Evolutionary conservation across 2,113 vertebrate genomes (phyloP).

Genomic region (Sciurus niger): DNA sequence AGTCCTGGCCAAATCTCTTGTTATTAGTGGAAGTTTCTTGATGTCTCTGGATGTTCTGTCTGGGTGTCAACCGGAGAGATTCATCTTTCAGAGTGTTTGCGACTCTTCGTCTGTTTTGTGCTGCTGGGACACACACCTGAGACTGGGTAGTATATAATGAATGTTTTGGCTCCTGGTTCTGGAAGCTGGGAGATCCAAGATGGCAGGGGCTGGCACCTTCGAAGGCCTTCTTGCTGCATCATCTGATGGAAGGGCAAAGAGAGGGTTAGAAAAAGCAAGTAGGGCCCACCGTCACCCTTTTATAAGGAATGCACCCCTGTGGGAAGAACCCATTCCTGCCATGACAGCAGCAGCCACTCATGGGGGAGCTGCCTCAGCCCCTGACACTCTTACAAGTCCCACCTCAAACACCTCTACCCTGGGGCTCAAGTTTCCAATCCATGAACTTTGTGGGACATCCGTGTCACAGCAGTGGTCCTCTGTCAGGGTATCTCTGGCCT

Average conservation of each 20-base stretch:
- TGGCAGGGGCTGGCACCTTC: neutral
- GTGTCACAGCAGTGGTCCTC: neutral
- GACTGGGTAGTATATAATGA: neutral
- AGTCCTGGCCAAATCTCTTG: neutral
- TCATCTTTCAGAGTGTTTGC: neutral
- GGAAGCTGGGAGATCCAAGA: neutral
- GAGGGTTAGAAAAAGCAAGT: neutral
- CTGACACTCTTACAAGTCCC: neutral
- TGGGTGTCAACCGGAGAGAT: too few relatives aligned
- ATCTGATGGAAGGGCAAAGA: neutral
- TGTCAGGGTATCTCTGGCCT: neutral
- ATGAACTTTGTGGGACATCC: too few relatives aligned
- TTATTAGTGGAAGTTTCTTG: neutral
- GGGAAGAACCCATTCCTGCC: neutral
- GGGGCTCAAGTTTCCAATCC: too few relatives aligned
- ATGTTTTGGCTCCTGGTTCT: neutral
- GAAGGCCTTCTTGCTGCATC: neutral
- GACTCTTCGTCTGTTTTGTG: neutral
- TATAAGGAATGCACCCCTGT: neutral
- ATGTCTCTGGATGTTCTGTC: neutral
- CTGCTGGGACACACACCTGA: neutral
- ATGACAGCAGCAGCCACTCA: too few relatives aligned
- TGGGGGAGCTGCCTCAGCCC: too few relatives aligned
- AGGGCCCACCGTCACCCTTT: neutral
- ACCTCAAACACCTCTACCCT: neutral